These are phyloP conservation scores for Oceanodroma leucorhoa DNA, from an alignment of 2,797 vertebrate species.

Conservation along the genomic window DNA sequence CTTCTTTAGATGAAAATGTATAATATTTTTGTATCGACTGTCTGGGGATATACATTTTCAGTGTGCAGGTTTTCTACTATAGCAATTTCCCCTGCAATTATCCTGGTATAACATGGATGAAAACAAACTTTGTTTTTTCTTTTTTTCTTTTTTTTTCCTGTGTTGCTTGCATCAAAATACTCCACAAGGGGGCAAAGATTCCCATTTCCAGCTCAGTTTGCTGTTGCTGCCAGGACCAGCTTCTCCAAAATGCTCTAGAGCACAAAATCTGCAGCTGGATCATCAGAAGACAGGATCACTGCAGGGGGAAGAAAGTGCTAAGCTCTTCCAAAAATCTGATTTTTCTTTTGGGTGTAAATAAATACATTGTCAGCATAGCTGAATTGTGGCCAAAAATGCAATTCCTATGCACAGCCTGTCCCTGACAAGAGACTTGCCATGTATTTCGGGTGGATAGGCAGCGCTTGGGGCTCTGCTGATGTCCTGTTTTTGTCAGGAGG, in stretches of 20 bases:
- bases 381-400: neutral
- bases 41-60: neutral
- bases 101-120: neutral
- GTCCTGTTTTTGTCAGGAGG: neutral
- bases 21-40: neutral
- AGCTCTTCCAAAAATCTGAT: neutral
- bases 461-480: neutral
- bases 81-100: neutral
- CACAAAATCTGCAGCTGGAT: neutral
- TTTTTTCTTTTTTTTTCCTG: neutral
- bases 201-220: neutral
- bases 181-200: slow-evolving; percentile 58
- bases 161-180: slow-evolving; percentile 1
- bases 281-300: neutral
- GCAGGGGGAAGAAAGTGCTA: neutral
- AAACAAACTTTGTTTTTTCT: neutral
- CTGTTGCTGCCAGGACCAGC: neutral
- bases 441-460: neutral
- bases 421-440: neutral
- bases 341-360: neutral
- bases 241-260: slow-evolving; percentile 3
- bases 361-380: slow-evolving; percentile 1
- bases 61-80: neutral
- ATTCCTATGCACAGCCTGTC: neutral
- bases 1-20: neutral